Conservation (phyloP, 1,140 invertebrate genomes). For the Drosophila lacertosa region DNA sequence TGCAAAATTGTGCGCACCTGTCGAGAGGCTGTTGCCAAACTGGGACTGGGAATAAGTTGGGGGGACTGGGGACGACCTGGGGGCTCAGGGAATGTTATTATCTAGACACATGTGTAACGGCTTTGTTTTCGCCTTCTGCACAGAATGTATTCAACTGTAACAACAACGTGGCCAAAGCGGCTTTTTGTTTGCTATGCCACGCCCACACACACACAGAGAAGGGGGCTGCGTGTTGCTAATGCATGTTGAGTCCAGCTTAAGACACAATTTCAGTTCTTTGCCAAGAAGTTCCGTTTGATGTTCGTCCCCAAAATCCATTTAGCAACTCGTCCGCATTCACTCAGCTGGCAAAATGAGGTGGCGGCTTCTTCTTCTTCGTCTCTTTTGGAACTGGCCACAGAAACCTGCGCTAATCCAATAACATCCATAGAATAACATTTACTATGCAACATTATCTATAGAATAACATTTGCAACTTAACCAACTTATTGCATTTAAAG, state of each 20-base stretch:
- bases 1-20: slow-evolving; percentile 73
- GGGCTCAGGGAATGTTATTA: slow-evolving; percentile 63
- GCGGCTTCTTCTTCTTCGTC: too few species aligned
- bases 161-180: slow-evolving; percentile 60
- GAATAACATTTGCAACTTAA: too few species aligned
- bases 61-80: slow-evolving; percentile 7
- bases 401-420: too few species aligned
- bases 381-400: too few species aligned
- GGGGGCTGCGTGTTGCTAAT: slow-evolving; percentile 66
- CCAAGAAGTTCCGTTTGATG: slow-evolving; percentile 66
- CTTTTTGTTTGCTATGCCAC: slow-evolving; percentile 43
- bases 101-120: slow-evolving; percentile 81
- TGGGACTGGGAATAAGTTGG: neutral
- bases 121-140: slow-evolving; percentile 56
- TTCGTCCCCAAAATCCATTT: slow-evolving; percentile 60
- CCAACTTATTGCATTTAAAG: too few species aligned
- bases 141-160: slow-evolving; percentile 51
- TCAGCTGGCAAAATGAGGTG: slow-evolving; percentile 34
- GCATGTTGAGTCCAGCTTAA: slow-evolving; percentile 79
- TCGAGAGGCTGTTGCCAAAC: slow-evolving; percentile 38
- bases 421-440: too few species aligned
- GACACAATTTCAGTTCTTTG: slow-evolving; percentile 72
- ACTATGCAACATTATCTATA: too few species aligned
- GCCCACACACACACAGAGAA: neutral
- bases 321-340: slow-evolving; percentile 57